Conservation (phyloP, 2,888 invertebrate genomes). For the Microctonus aethiopoides region DNA sequence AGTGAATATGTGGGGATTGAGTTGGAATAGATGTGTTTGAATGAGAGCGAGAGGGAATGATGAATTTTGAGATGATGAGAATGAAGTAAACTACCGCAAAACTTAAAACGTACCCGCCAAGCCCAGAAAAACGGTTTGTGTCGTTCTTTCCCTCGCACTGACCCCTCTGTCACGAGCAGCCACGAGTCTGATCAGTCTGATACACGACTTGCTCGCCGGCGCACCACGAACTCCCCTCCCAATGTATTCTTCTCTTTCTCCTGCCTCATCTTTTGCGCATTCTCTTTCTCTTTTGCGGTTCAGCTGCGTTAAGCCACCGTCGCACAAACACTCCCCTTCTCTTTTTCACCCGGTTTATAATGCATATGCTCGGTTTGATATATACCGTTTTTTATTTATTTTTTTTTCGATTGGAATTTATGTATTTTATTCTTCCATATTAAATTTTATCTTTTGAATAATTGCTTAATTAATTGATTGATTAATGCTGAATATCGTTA, state of each 20-base stretch:
- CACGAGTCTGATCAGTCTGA: slow-evolving; percentile 47
- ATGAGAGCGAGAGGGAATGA: slow-evolving; percentile 2
- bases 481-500: background rate
- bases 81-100: slow-evolving; percentile 22
- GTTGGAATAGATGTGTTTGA: background rate
- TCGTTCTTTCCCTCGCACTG: slow-evolving; percentile 64
- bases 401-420: background rate
- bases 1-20: background rate
- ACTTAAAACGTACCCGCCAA: slow-evolving; percentile 59
- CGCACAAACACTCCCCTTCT: background rate
- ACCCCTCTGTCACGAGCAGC: slow-evolving; percentile 63
- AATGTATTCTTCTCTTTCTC: slow-evolving; percentile 21
- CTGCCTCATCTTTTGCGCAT: slow-evolving; percentile 12
- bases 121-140: slow-evolving; percentile 62
- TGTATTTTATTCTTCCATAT: background rate
- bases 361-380: slow-evolving; percentile 15
- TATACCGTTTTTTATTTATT: background rate
- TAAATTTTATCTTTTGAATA: background rate
- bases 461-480: background rate
- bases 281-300: slow-evolving; percentile 14
- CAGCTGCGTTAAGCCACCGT: slow-evolving; percentile 14
- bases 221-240: slow-evolving; percentile 44
- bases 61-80: slow-evolving; percentile 17
- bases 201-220: slow-evolving; percentile 58
- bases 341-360: slow-evolving; percentile 29